These are phyloP conservation scores for Antennarius maculatus DNA, from an alignment of 2,797 vertebrate genomes.

Conservation along the genomic window DNA sequence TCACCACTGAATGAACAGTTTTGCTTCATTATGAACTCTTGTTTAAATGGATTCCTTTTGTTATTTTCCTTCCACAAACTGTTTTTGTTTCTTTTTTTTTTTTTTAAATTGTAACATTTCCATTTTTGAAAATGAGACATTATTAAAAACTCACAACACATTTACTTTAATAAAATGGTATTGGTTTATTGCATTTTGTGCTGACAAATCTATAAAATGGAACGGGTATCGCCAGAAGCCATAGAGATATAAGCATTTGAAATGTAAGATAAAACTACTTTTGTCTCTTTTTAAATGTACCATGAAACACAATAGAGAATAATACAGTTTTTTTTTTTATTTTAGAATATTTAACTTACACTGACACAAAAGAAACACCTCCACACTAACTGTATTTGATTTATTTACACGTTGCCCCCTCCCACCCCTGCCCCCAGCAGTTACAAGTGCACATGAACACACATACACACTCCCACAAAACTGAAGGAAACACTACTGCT, in stretches of 20 bases:
- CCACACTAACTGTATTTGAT: conserved; percentile 82
- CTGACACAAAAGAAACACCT: conserved; percentile 91
- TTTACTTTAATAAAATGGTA: conserved; percentile 97
- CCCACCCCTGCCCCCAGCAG: conserved; percentile 67
- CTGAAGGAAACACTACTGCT: conserved; percentile 74
- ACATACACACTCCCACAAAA: conserved; percentile 74
- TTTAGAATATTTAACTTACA: conserved; percentile 89
- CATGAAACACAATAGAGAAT: conserved; percentile 92
- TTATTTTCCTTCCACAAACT: conserved; percentile 31
- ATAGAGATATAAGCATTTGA: conserved; percentile 96
- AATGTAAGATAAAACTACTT: conserved; percentile 93
- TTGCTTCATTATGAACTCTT: conserved; percentile 23
- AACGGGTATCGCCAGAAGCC: conserved; percentile 95
- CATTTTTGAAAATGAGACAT: conserved; percentile 41
- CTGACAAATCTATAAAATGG: conserved; percentile 99
- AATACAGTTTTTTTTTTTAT: conserved; percentile 73
- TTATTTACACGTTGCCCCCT: conserved; percentile 81
- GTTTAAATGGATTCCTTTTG: conserved; percentile 3
- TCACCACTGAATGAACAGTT: conserved; percentile 40
- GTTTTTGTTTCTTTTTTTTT: conserved; percentile 52
- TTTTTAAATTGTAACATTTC: conserved; percentile 54
- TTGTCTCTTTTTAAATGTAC: conserved; percentile 83
- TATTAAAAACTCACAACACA: conserved; percentile 77
- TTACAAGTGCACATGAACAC: conserved; percentile 75
- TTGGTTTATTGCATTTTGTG: conserved; percentile 99